A percentile compares a stretch with the other conserved stretches of the same genome.
phyloP scores from a whole-genome alignment of 2,888 invertebrate genomes.

The Ernsta delagoae region DNA sequence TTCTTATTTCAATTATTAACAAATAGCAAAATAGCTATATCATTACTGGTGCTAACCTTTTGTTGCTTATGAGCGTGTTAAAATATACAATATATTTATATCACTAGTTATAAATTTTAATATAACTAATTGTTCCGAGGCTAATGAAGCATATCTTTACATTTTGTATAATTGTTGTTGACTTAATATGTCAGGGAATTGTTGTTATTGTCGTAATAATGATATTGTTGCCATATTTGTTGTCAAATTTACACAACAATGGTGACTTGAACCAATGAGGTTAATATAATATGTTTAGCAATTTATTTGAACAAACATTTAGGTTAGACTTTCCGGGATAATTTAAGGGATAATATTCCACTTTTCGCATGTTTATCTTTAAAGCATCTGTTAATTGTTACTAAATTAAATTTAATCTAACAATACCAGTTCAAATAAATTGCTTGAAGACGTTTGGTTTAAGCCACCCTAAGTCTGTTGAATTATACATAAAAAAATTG shows the following conservation, averaged over 20 bases:
- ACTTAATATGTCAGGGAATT: slow-evolving; percentile 26
- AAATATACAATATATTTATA: slow-evolving; percentile 19
- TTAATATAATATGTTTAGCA: too few relatives aligned
- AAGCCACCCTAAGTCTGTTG: slow-evolving; percentile 11
- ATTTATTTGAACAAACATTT: too few relatives aligned
- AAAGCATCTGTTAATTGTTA: too few relatives aligned
- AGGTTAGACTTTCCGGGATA: too few relatives aligned
- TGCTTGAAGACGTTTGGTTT: too few relatives aligned
- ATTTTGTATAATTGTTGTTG: slow-evolving; percentile 33
- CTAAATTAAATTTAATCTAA: too few relatives aligned
- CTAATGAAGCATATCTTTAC: slow-evolving; percentile 32
- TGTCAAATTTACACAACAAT: slow-evolving; percentile 23
- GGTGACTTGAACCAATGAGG: too few relatives aligned
- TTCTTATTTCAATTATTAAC: not conserved
- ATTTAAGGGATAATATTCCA: too few relatives aligned
- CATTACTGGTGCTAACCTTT: slow-evolving; percentile 24
- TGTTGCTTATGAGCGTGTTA: slow-evolving; percentile 12
- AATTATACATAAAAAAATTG: slow-evolving; percentile 12
- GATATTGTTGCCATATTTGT: slow-evolving; percentile 22
- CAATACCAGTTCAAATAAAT: too few relatives aligned
- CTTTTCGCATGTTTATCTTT: too few relatives aligned
- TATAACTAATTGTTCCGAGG: slow-evolving; percentile 17
- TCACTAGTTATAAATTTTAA: slow-evolving; percentile 21
- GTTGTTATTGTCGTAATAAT: slow-evolving; percentile 16
- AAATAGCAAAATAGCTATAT: not conserved